These are phyloP conservation scores for Lacerta bilineata DNA, from an alignment of 2,797 vertebrate species.

Conservation along the genomic window DNA sequence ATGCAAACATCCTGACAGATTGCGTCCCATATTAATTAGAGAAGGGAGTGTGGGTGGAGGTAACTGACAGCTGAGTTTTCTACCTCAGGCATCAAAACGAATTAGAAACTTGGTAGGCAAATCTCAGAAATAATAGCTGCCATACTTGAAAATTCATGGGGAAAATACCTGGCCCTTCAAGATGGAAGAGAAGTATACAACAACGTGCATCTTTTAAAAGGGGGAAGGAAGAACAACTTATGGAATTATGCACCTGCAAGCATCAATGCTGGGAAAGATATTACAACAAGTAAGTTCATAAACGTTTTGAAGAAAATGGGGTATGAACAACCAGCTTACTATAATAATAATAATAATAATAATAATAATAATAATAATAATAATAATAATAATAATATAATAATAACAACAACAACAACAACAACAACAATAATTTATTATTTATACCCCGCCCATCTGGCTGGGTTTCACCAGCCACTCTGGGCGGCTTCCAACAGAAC, in stretches of 20 bases:
- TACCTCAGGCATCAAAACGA: too few relatives aligned
- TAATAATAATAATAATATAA: too few relatives aligned
- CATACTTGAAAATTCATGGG: conserved; percentile 7
- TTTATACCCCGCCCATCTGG: too few relatives aligned
- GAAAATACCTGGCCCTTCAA: background rate
- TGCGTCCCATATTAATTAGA: background rate
- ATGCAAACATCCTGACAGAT: background rate
- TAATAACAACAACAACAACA: too few relatives aligned
- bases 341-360: too few relatives aligned
- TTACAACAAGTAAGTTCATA: background rate
- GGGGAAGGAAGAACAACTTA: background rate
- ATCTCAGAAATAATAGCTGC: background rate
- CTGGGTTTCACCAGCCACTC: too few relatives aligned
- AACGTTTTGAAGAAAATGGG: background rate
- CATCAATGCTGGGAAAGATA: background rate
- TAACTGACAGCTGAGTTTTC: background rate
- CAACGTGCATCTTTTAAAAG: background rate
- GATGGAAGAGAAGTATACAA: background rate
- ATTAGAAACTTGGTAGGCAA: background rate
- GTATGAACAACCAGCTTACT: background rate
- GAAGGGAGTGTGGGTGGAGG: too few relatives aligned
- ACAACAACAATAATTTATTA: too few relatives aligned
- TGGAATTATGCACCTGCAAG: background rate
- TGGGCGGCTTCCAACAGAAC: too few relatives aligned
- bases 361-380: too few relatives aligned